A percentile compares a stretch with the other conserved stretches of the same genome.
These are phyloP conservation scores for Apus apus DNA, from an alignment of 2,113 vertebrate species.

Conservation along the genomic window DNA sequence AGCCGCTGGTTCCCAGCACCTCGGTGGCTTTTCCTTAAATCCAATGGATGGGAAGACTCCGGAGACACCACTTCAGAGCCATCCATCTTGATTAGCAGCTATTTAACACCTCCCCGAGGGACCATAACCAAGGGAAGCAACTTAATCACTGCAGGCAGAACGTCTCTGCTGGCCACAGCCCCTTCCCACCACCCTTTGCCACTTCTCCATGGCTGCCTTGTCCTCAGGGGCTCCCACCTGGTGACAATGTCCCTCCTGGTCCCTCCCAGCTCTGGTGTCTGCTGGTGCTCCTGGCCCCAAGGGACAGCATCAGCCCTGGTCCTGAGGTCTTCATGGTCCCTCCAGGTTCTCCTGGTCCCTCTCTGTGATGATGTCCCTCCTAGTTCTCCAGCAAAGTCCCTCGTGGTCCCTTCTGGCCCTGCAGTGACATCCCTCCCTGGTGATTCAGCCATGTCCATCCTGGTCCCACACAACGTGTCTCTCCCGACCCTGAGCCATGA, in stretches of 20 bases:
- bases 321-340: accelerated
- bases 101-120: slow-evolving; percentile 59
- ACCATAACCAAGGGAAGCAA: slow-evolving; percentile 34
- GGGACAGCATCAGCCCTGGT: background rate
- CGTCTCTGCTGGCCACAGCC: background rate
- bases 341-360: background rate
- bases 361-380: no score
- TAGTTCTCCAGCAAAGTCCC: background rate
- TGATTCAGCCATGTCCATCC: no score
- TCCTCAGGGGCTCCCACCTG: background rate
- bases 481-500: background rate
- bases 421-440: background rate
- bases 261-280: background rate
- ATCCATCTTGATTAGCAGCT: slow-evolving; percentile 54
- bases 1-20: background rate
- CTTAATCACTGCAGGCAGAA: slow-evolving; percentile 39
- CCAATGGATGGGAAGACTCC: background rate
- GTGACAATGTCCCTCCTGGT: background rate
- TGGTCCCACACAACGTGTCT: no score
- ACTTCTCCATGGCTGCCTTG: accelerated
- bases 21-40: background rate
- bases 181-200: background rate
- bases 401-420: background rate
- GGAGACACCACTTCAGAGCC: background rate
- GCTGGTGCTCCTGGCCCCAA: background rate